phyloP scores from a whole-genome alignment of 1,140 invertebrate genomes.

The Papilio glaucus region DNA sequence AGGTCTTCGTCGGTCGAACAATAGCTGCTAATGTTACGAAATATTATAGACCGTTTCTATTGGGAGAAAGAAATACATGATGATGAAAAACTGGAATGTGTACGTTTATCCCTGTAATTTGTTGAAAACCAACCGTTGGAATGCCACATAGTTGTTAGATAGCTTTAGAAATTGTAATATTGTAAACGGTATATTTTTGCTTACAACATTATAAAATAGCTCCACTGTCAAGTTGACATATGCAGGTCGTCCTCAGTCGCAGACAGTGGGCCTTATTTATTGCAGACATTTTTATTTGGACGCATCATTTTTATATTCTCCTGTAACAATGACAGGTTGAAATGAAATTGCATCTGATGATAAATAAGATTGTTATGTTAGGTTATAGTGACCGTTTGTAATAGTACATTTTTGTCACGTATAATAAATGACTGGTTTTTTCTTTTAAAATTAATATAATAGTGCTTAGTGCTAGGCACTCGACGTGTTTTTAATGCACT shows the following conservation, averaged over 20 bases:
- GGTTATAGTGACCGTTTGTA: constrained; percentile 9
- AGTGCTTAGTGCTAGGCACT: too few relatives aligned
- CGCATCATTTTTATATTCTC: constrained; percentile 34
- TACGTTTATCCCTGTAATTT: not conserved
- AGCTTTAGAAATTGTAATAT: not conserved
- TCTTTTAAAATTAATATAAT: not conserved
- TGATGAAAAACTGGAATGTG: not conserved
- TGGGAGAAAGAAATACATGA: too few relatives aligned
- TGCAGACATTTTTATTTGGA: constrained; percentile 36
- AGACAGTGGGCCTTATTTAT: constrained; percentile 32
- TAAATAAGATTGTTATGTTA: constrained; percentile 14
- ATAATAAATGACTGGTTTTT: not conserved
- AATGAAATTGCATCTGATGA: constrained; percentile 30
- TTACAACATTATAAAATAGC: constrained; percentile 35
- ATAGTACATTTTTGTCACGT: not conserved
- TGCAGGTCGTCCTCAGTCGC: constrained; percentile 36
- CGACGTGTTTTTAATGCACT: too few relatives aligned
- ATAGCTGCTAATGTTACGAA: too few relatives aligned
- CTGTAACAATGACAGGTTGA: constrained; percentile 31
- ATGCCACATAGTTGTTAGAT: not conserved
- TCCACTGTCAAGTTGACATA: constrained; percentile 35
- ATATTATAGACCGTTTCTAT: too few relatives aligned
- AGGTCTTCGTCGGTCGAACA: too few relatives aligned
- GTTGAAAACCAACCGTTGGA: not conserved
- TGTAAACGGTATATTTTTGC: not conserved